Evolutionary conservation across 2,888 invertebrate genomes (phyloP), one percentile per base, ranked within the genome.

Genomic region (Pardosa pseudoannulata): DNA sequence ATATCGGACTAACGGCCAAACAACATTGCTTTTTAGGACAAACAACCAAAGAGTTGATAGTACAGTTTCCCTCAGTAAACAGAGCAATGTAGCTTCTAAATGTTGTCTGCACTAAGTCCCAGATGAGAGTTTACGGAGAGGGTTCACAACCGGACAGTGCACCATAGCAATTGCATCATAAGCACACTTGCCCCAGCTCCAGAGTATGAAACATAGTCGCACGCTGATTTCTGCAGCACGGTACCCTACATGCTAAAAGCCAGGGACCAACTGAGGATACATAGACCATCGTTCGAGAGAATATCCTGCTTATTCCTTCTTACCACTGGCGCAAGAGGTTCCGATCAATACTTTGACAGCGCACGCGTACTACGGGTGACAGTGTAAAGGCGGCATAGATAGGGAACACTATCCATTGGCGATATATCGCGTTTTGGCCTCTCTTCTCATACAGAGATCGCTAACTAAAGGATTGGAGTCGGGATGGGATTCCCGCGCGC

Each of bases 221-320:
- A 50, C n/a, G 28, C 13, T 46, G 70, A 32, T 62, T 27, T 32
- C 31, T 32, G 28, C 19, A 39, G 32, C 36, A 27, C 32, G 23
- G 62, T 29, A 62, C 70, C 68, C 79, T 62, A 79, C 79, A 79
- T 79, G 79, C 72, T 62, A 79, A 71, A 79, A 62, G 71, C 79
- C 62, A 71, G 65, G 72, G 32, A 72, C 79, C 79, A 79, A 79
- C 79, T 79, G 72, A 72, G 36, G 72, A 39, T 65, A 32, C 65
- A 32, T 71, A 23, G 65, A 70, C 31, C 70, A 27, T 70, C 62
- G 70, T 32, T 28, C 28, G 71, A 79, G 41, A 72, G 50, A 79
- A 79, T 79, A 70, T 79, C 71, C 64, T 65, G 64, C 71, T 19
- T 68, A 78, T 78, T 78, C 36, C 50, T 41, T 72, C 72, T 72